Conservation (phyloP, 2,888 invertebrate genomes). For the Hemaris fuciformis region DNA sequence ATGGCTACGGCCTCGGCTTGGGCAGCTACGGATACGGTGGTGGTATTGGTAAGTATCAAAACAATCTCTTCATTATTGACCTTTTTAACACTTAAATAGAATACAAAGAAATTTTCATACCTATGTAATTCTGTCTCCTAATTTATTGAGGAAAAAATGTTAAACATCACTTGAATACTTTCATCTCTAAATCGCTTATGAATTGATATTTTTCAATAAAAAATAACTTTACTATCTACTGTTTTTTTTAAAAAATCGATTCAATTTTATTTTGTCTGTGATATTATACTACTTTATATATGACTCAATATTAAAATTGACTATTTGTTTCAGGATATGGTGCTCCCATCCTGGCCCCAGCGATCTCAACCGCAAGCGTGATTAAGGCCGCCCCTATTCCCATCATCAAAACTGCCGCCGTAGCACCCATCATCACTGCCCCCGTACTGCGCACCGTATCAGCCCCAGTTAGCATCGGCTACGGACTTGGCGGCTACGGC, state of each 20-base stretch:
- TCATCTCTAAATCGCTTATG: no score
- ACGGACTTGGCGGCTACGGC: slow-evolving; percentile 27
- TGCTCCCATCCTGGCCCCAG: slow-evolving; percentile 46
- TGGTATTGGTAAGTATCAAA: slow-evolving; percentile 25
- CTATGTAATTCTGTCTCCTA: no score
- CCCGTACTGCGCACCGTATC: slow-evolving; percentile 43
- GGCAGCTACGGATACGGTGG: slow-evolving; percentile 20
- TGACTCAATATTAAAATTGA: neutral
- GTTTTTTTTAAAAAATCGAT: no score
- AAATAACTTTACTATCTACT: no score
- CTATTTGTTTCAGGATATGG: slow-evolving; percentile 28
- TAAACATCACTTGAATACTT: no score
- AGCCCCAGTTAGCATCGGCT: slow-evolving; percentile 20
- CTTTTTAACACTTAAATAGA: no score
- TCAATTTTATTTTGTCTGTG: no score
- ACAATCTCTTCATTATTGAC: neutral
- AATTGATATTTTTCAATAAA: no score
- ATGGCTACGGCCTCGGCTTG: slow-evolving; percentile 23
- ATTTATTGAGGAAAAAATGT: no score
- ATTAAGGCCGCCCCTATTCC: slow-evolving; percentile 64
- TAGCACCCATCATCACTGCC: slow-evolving; percentile 40
- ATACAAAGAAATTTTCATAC: no score
- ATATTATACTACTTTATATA: no score
- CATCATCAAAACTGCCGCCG: slow-evolving; percentile 48
- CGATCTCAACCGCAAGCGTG: slow-evolving; percentile 60